phyloP scores from a whole-genome alignment of 2,888 invertebrate species.

The Polydesmus complanatus region DNA sequence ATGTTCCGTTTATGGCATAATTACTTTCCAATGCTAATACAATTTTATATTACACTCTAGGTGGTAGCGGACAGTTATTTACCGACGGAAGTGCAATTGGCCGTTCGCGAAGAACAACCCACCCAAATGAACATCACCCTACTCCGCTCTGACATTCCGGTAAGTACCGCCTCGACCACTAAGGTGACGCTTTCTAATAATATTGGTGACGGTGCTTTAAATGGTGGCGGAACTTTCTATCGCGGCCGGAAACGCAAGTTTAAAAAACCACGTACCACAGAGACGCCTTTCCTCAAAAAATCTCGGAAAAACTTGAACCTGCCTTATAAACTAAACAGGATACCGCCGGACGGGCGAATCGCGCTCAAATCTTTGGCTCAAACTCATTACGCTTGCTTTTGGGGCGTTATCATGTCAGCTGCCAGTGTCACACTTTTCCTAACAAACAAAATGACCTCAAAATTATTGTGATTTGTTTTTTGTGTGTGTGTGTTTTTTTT shows the following conservation, averaged over 20 bases:
- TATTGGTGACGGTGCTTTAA: conserved; percentile 6
- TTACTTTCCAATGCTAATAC: not conserved
- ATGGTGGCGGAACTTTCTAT: not conserved
- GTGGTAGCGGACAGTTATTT: conserved; percentile 70
- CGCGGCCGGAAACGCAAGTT: not conserved
- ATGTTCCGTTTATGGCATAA: not conserved
- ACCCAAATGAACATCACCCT: conserved; percentile 70
- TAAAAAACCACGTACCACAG: not conserved
- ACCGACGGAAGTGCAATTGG: conserved; percentile 70
- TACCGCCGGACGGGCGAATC: too few relatives aligned
- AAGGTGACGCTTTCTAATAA: not conserved
- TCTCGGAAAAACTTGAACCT: too few relatives aligned
- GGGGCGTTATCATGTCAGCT: too few relatives aligned
- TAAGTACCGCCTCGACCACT: not conserved
- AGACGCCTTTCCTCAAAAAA: too few relatives aligned
- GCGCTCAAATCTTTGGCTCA: too few relatives aligned
- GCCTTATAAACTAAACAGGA: too few relatives aligned
- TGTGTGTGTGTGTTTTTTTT: too few relatives aligned
- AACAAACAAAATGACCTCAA: too few relatives aligned
- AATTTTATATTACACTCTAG: conserved; percentile 34
- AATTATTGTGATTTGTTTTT: too few relatives aligned
- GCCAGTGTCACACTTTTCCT: too few relatives aligned
- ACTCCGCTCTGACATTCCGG: conserved; percentile 8
- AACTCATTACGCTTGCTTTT: too few relatives aligned
- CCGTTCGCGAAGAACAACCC: conserved; percentile 71